Conservation (phyloP, 2,888 invertebrate genomes). For the Drosophila niveifrons region DNA sequence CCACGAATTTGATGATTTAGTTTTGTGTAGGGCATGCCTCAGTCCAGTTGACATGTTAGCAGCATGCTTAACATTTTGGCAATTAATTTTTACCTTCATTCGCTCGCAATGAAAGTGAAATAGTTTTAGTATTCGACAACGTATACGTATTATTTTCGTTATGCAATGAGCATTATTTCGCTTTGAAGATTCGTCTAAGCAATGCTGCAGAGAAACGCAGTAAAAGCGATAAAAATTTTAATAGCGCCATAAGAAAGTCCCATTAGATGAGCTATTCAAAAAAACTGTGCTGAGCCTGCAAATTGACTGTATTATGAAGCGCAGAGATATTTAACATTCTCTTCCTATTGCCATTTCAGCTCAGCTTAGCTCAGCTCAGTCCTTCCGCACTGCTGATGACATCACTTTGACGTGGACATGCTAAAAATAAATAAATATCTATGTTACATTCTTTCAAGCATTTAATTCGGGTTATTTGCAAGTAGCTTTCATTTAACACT, state of each 20-base stretch:
- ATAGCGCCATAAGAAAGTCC: slow-evolving; percentile 17
- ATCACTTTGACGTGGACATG: slow-evolving; percentile 46
- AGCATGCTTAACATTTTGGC: slow-evolving; percentile 25
- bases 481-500: slow-evolving; percentile 38
- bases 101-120: slow-evolving; percentile 65
- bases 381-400: slow-evolving; percentile 30
- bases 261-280: slow-evolving; percentile 4
- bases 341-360: background rate
- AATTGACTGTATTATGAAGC: slow-evolving; percentile 5
- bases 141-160: slow-evolving; percentile 21
- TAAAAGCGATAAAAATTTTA: slow-evolving; percentile 5
- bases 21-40: slow-evolving; percentile 47
- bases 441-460: slow-evolving; percentile 14
- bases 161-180: slow-evolving; percentile 27
- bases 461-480: slow-evolving; percentile 16
- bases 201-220: slow-evolving; percentile 20
- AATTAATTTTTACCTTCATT: slow-evolving; percentile 36
- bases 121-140: slow-evolving; percentile 20
- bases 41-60: slow-evolving; percentile 27
- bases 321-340: background rate
- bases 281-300: slow-evolving; percentile 9
- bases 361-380: background rate
- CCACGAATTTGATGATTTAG: background rate
- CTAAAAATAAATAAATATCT: slow-evolving; percentile 32
- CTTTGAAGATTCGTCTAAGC: slow-evolving; percentile 11